Evolutionary conservation across 2,888 invertebrate genomes (phyloP).

Genomic region (Apotomis capreana): DNA sequence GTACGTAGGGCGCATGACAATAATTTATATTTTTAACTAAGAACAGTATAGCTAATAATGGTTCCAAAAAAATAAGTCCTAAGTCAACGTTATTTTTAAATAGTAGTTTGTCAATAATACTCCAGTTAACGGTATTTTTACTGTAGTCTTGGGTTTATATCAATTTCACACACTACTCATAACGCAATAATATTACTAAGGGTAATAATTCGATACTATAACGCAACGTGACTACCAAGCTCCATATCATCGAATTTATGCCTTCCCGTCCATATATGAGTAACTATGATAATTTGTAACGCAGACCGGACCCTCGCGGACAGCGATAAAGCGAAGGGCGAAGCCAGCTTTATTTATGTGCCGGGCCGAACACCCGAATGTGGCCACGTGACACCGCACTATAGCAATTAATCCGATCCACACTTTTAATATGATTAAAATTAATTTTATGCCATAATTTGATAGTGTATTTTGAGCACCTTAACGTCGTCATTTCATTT

Average conservation of each 20-base stretch:
- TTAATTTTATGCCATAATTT: constrained; percentile 28
- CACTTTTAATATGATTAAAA: constrained; percentile 35
- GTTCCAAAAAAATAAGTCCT: too few species aligned
- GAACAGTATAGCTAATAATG: too few species aligned
- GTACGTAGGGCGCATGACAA: too few species aligned
- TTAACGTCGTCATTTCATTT: too few species aligned
- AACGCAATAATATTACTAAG: constrained; percentile 1
- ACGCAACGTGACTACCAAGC: constrained; percentile 4
- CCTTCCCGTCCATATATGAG: constrained; percentile 28
- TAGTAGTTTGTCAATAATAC: too few species aligned
- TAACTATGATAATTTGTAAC: constrained; percentile 27
- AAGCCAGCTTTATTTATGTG: constrained; percentile 40
- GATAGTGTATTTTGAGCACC: constrained; percentile 11
- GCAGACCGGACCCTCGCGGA: constrained; percentile 33
- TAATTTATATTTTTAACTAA: too few species aligned
- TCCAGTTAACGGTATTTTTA: too few species aligned
- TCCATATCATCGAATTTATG: constrained; percentile 37
- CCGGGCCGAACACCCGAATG: constrained; percentile 29
- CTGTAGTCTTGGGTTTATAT: too few species aligned
- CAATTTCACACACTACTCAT: too few species aligned
- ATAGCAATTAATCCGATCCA: constrained; percentile 32
- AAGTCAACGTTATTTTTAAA: too few species aligned
- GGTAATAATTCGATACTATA: constrained; percentile 13
- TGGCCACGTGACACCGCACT: constrained; percentile 33
- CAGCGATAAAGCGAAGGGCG: constrained; percentile 40